Conservation (phyloP, 2,797 vertebrate species). For the Neopelma chrysocephalum region DNA sequence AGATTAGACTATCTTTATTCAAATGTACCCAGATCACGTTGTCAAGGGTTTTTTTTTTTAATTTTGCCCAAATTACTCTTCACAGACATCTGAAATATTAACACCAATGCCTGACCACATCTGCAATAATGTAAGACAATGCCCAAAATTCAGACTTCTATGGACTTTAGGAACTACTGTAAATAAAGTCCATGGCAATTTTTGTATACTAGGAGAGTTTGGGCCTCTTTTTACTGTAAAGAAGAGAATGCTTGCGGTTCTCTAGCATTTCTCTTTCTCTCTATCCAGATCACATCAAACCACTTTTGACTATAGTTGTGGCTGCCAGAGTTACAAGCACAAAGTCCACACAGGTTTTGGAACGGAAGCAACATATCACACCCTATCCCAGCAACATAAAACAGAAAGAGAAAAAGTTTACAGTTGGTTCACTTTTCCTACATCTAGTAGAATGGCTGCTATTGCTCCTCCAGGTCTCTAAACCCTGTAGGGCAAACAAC, state of each 20-base stretch:
- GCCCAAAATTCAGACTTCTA: not conserved
- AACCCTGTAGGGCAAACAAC: not conserved
- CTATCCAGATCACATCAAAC: not conserved
- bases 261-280: not conserved
- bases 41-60: not conserved
- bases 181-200: not conserved
- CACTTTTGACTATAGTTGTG: not conserved
- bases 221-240: not conserved
- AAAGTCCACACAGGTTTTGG: not conserved
- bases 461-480: not conserved
- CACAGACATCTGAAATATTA: not conserved
- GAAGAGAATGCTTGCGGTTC: not conserved
- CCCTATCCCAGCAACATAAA: not conserved
- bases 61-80: not conserved
- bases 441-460: not conserved
- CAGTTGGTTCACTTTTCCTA: not conserved
- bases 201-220: not conserved
- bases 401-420: not conserved
- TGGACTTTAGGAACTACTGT: not conserved
- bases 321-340: rapidly evolving
- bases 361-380: not conserved
- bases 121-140: not conserved
- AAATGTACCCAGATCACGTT: not conserved
- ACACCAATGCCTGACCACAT: not conserved
- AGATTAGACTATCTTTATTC: not conserved